phyloP scores from a whole-genome alignment of 1,140 invertebrate genomes.

The Drosophila nasuta region DNA sequence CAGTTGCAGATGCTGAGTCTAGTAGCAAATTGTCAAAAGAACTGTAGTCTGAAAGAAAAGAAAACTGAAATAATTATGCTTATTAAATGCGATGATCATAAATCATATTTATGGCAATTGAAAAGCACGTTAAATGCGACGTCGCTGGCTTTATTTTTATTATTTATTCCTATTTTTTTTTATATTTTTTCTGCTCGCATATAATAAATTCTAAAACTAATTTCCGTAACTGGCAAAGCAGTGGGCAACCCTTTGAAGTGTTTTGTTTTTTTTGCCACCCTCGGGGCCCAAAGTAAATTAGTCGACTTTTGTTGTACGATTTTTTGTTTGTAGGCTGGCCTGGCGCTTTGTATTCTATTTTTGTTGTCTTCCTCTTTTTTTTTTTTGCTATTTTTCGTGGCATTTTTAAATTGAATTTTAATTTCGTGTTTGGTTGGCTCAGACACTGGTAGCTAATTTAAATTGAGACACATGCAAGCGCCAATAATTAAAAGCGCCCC shows the following conservation, averaged over 20 bases:
- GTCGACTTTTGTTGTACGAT: slow-evolving; percentile 69
- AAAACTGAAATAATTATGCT: slow-evolving; percentile 70
- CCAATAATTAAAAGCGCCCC: slow-evolving; percentile 78
- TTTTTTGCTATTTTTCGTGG: slow-evolving; percentile 67
- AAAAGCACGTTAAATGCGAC: slow-evolving; percentile 70
- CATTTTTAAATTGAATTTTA: slow-evolving; percentile 83
- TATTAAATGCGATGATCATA: slow-evolving; percentile 78
- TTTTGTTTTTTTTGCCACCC: slow-evolving; percentile 37
- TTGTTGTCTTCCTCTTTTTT: slow-evolving; percentile 47
- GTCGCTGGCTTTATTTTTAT: slow-evolving; percentile 21
- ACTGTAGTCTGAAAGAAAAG: neutral
- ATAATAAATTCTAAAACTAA: slow-evolving; percentile 77
- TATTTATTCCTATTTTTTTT: slow-evolving; percentile 6
- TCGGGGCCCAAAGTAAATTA: slow-evolving; percentile 61
- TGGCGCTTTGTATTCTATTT: slow-evolving; percentile 11
- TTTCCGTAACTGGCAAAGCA: slow-evolving; percentile 50
- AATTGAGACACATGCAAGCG: slow-evolving; percentile 82
- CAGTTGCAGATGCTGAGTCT: slow-evolving; percentile 30
- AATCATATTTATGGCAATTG: slow-evolving; percentile 83
- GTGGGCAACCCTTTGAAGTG: slow-evolving; percentile 74
- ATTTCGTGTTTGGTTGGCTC: slow-evolving; percentile 52
- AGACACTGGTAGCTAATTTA: slow-evolving; percentile 71
- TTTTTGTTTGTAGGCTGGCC: slow-evolving; percentile 27
- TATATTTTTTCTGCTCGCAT: slow-evolving; percentile 15
- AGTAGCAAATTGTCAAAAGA: slow-evolving; percentile 45